Base-by-base conservation (phyloP, 2,888 invertebrate species). In the Lordiphosa fenestrarum region DNA sequence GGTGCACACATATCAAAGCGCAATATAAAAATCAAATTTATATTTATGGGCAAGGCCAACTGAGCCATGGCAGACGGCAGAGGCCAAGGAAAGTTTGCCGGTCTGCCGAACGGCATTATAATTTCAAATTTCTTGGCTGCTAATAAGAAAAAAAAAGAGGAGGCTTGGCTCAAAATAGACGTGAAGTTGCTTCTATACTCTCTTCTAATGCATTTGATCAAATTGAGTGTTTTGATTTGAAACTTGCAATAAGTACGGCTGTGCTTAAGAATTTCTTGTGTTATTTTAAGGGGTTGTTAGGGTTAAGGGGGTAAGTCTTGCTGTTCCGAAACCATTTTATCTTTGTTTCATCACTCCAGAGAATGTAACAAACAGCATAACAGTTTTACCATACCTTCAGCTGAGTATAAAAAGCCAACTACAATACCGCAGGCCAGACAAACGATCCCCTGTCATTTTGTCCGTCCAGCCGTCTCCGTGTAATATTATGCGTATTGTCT, bases 401-500 rank as follows among this genome's bases (percentile, higher is more conserved):
- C 21, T 25, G 40, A 21, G 10, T 4, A 19, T 15, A n/a, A 3
- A 33, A 33, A 30, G 10, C 3, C 10, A 44, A 13, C 39, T 13
- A 9, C 39, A 10, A 5, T 10, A 39, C 6, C 2, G 12, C n/a
- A 1, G 21, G 44, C 55, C 52, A 65, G 61, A 66, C 53, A 51
- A 54, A 60, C 61, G 52, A 67, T 60, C 60, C 51, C 64, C 48
- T 58, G 52, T 52, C 25, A 0, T 25, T 25, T 25, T 7, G 7
- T 7, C 6, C 7, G 46, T 42, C 23, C 39, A 33, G 47, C 46
- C 37, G 40, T 65, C 54, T 25, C 41, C 25, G 59, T 74, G 76
- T 69, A 73, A 84, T 70, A 71, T 80, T 70, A 75, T 71, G 82
- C 75, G 71, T 76, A 51, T 58, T 54, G 84, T 73, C 73, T 72